phyloP scores from a whole-genome alignment of 2,113 vertebrate genomes.

The Actenoides lindsayi region DNA sequence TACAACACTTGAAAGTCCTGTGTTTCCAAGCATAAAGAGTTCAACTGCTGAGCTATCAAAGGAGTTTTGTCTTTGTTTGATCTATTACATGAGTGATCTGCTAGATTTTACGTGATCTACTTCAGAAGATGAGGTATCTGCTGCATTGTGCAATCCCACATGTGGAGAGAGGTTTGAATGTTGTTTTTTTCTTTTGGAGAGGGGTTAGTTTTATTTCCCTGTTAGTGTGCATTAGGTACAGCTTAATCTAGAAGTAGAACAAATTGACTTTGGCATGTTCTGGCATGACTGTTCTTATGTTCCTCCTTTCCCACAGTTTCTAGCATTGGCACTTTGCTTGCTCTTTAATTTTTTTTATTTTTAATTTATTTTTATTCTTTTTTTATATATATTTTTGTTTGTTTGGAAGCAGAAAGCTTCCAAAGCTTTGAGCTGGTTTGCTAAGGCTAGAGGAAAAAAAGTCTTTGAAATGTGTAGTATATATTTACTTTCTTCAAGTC shows the following conservation, averaged over 20 bases:
- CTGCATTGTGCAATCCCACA: not conserved
- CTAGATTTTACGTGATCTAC: not conserved
- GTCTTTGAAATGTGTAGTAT: not conserved
- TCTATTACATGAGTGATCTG: not conserved
- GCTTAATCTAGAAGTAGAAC: not conserved
- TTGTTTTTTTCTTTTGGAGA: not conserved
- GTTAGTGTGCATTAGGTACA: not conserved
- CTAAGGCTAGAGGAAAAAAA: not conserved
- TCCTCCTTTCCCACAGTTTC: not conserved
- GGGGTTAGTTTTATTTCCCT: not conserved
- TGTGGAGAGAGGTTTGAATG: not conserved
- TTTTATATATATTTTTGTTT: not conserved
- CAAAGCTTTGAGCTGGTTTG: not conserved
- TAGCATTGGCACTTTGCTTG: not conserved
- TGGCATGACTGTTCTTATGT: not conserved
- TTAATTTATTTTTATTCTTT: not conserved
- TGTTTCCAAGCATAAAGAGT: not conserved
- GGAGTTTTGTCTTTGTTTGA: not conserved
- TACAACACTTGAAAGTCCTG: not conserved
- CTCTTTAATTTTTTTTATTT: too few species aligned
- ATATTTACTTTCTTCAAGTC: not conserved
- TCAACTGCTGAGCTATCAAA: not conserved
- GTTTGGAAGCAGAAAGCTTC: not conserved
- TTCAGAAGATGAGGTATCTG: not conserved
- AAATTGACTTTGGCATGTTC: not conserved